A percentile compares a stretch with the other conserved stretches of the same genome.
Conservation (phyloP, 2,113 vertebrate genomes). For the Gymnocephalus cernua region DNA sequence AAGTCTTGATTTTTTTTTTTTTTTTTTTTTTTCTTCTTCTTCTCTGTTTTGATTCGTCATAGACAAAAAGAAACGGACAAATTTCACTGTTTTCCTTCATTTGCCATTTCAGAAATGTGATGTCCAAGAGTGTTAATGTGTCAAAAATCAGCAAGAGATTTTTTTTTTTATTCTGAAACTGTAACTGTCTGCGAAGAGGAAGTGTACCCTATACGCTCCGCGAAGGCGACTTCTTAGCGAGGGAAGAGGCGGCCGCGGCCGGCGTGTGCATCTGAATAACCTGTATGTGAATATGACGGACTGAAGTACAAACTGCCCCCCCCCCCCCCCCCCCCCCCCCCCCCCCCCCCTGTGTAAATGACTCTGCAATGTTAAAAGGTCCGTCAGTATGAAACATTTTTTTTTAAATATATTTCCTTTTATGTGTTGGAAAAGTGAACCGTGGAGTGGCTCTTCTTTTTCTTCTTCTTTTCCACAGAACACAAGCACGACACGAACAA, state of each 20-base stretch:
- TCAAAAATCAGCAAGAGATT: slow-evolving; percentile 83
- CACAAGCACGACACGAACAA: not conserved
- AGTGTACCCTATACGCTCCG: slow-evolving; percentile 85
- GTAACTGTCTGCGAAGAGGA: slow-evolving; percentile 88
- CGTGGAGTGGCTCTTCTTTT: slow-evolving; percentile 80
- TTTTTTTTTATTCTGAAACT: slow-evolving; percentile 86
- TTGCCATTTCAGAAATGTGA: slow-evolving; percentile 92
- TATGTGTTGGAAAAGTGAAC: slow-evolving; percentile 91
- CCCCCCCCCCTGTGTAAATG: slow-evolving; percentile 93
- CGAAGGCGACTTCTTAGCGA: slow-evolving; percentile 84
- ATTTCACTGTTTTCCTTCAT: slow-evolving; percentile 80
- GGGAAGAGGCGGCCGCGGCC: slow-evolving; percentile 82
- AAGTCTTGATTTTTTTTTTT: slow-evolving; percentile 85
- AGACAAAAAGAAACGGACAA: slow-evolving; percentile 40
- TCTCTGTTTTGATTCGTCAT: slow-evolving; percentile 92
- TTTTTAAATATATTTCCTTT: slow-evolving; percentile 97
- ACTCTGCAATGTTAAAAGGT: slow-evolving; percentile 87
- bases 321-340: no score
- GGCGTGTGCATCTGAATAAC: slow-evolving; percentile 86
- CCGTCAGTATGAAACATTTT: slow-evolving; percentile 90
- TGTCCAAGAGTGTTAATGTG: slow-evolving; percentile 93
- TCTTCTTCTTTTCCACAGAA: slow-evolving; percentile 21
- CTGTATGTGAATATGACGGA: slow-evolving; percentile 88
- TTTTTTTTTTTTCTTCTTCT: slow-evolving; percentile 24
- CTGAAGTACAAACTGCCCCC: slow-evolving; percentile 88